phyloP scores from a whole-genome alignment of 2,797 vertebrate genomes.

The Austrolebias charrua region DNA sequence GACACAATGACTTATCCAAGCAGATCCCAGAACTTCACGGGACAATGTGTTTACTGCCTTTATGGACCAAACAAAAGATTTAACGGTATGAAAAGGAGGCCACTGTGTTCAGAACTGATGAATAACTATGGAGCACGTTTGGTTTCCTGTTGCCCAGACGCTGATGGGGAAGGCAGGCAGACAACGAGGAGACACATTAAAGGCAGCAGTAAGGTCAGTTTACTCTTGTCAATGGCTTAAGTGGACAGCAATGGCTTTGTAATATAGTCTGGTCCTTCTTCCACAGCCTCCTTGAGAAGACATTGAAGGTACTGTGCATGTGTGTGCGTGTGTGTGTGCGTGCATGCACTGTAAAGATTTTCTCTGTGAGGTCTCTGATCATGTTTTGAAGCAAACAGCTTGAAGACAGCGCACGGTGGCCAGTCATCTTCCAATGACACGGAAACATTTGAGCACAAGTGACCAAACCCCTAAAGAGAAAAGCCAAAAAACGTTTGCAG shows the following conservation, averaged over 20 bases:
- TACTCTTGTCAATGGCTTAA: constrained; percentile 82
- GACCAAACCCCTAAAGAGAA: neutral
- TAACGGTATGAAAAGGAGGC: constrained; percentile 66
- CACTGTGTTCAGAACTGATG: constrained; percentile 71
- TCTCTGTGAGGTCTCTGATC: constrained; percentile 40
- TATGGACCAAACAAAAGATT: constrained; percentile 69
- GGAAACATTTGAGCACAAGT: neutral
- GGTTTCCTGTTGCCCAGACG: constrained; percentile 81
- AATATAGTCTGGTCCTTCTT: constrained; percentile 73
- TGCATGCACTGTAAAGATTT: constrained; percentile 39
- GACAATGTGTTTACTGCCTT: constrained; percentile 61
- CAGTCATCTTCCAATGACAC: neutral
- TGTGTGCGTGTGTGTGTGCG: no score
- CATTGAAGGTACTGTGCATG: constrained; percentile 36
- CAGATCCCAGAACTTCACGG: constrained; percentile 54
- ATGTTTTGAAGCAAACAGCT: constrained; percentile 35
- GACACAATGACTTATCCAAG: constrained; percentile 25
- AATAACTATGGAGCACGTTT: constrained; percentile 82
- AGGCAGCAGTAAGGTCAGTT: constrained; percentile 80
- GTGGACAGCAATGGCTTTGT: constrained; percentile 75
- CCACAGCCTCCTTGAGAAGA: constrained; percentile 39
- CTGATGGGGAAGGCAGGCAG: constrained; percentile 78
- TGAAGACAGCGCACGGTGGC: constrained; percentile 6
- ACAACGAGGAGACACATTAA: constrained; percentile 82
- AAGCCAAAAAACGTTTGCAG: neutral